These are phyloP conservation scores for Rhyzopertha dominica DNA, from an alignment of 1,140 invertebrate genomes.

Conservation along the genomic window DNA sequence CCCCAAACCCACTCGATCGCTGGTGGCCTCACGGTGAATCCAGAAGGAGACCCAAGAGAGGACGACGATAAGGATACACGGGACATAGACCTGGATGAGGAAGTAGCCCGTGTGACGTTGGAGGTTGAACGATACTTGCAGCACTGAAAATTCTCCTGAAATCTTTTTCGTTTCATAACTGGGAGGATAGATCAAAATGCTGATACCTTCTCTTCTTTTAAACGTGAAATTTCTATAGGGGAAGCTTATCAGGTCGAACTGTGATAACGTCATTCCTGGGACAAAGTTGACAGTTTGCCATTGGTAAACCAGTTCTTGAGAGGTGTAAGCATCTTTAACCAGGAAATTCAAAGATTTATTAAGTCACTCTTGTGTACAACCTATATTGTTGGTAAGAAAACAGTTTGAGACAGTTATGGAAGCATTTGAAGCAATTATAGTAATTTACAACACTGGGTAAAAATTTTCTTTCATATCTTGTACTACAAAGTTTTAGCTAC, in stretches of 20 bases:
- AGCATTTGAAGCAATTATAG: too few relatives aligned
- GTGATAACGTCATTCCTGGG: constrained; percentile 83
- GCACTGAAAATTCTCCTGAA: constrained; percentile 69
- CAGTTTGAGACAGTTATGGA: too few relatives aligned
- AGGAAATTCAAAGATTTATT: too few relatives aligned
- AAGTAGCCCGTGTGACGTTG: constrained; percentile 89
- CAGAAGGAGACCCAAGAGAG: constrained; percentile 96
- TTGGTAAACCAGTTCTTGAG: constrained; percentile 80
- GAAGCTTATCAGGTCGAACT: constrained; percentile 85
- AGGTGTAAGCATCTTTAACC: constrained; percentile 83
- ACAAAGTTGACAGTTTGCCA: constrained; percentile 90
- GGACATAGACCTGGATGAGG: constrained; percentile 90
- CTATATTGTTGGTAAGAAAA: too few relatives aligned
- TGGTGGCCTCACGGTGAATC: constrained; percentile 92
- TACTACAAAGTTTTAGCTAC: too few relatives aligned
- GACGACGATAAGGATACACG: constrained; percentile 90
- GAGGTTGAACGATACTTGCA: constrained; percentile 86
- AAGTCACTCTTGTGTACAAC: too few relatives aligned
- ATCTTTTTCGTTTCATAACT: constrained; percentile 15
- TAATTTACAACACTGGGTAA: too few relatives aligned
- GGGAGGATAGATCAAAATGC: neutral
- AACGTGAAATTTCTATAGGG: constrained; percentile 77
- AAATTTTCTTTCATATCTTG: too few relatives aligned
- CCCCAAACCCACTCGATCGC: constrained; percentile 63
- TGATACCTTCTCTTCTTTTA: constrained; percentile 64